These are phyloP conservation scores for Ataeniobius toweri DNA, from an alignment of 2,797 vertebrate genomes.

Conservation along the genomic window DNA sequence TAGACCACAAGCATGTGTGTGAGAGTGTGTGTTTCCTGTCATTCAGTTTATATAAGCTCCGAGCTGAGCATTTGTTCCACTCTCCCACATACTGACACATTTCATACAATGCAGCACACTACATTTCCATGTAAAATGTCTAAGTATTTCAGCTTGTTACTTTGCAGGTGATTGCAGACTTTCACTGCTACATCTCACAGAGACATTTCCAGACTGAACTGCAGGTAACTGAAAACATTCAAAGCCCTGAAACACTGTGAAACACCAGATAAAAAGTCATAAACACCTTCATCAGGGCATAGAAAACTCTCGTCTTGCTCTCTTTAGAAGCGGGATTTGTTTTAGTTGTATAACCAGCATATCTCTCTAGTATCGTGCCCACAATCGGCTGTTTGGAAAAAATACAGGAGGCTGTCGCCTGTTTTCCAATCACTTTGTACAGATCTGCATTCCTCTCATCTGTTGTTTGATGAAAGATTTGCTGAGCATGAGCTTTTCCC, in stretches of 20 bases:
- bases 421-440: conserved; percentile 15
- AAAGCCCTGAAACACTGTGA: conserved; percentile 1
- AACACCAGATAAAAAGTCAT: conserved; percentile 4
- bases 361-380: neutral
- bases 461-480: conserved; percentile 26
- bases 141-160: neutral
- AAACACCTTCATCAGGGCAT: neutral
- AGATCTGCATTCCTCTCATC: conserved; percentile 11
- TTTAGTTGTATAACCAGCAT: neutral
- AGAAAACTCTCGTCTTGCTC: neutral
- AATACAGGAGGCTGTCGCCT: conserved; percentile 15
- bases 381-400: conserved; percentile 24
- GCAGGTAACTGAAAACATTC: neutral
- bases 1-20: conserved; percentile 34
- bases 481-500: neutral
- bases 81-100: conserved; percentile 20
- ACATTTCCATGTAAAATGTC: neutral
- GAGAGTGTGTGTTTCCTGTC: conserved; percentile 19
- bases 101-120: conserved; percentile 15
- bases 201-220: neutral
- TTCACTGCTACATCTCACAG: neutral
- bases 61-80: conserved; percentile 25
- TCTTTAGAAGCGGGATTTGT: neutral
- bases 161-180: neutral
- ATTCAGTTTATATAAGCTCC: conserved; percentile 42